Conservation (phyloP, 2,797 vertebrate genomes). For the Sebastes aleutianus region DNA sequence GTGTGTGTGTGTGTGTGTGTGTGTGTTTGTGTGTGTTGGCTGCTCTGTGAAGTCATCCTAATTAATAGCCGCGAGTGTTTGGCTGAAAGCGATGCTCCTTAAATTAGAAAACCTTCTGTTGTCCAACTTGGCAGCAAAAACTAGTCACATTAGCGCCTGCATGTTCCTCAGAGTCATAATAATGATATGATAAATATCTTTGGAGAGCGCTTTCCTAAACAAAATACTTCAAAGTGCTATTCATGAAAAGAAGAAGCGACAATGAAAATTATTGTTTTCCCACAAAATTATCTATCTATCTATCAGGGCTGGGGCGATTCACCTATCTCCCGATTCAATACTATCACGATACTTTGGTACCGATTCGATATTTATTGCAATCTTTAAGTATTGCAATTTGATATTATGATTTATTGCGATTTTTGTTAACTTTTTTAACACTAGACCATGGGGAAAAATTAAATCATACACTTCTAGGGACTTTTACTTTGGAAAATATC, state of each 20-base stretch:
- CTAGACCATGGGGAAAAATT: too few relatives aligned
- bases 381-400: accelerated
- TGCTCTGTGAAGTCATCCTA: constrained; percentile 52
- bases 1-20: neutral
- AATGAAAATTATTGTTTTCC: neutral
- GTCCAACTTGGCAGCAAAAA: constrained; percentile 58
- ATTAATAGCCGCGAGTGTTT: constrained; percentile 63
- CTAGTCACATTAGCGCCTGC: constrained; percentile 22
- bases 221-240: constrained; percentile 18
- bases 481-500: too few relatives aligned
- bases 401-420: too few relatives aligned
- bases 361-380: too few relatives aligned
- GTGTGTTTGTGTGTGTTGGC: constrained; percentile 12
- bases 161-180: constrained; percentile 32
- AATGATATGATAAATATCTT: constrained; percentile 36
- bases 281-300: neutral
- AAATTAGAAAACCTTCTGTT: constrained; percentile 62
- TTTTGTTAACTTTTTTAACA: too few relatives aligned
- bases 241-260: neutral
- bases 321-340: too few relatives aligned
- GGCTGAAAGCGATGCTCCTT: constrained; percentile 53
- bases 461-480: too few relatives aligned
- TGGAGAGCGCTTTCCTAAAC: neutral
- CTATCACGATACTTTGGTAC: too few relatives aligned
- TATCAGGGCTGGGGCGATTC: too few relatives aligned